Base-by-base conservation (phyloP, 2,888 invertebrate species). In the Acanthococcus lagerstroemiae region DNA sequence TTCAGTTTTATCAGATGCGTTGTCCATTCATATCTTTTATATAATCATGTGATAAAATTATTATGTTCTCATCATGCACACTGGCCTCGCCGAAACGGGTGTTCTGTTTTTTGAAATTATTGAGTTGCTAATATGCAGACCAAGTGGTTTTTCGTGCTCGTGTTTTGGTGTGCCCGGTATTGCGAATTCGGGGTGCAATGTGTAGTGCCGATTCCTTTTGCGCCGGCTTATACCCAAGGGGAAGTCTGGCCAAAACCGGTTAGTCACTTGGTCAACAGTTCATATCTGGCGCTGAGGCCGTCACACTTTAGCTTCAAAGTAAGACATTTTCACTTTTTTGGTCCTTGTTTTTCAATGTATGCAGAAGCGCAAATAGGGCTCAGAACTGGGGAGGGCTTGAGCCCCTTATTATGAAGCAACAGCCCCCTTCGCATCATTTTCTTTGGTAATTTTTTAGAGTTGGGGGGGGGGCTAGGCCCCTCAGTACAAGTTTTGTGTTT, bases 231-330 rank as follows among this genome's bases (percentile, higher is more conserved):
- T 24, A 69, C 65, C 19, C 54, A 79, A 68, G 87, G 87, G 1
- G 80, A 82, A 74, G 80, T 84, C 0, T 87, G 87, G 87, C 88
- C 88, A 0, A 77, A 80, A 72, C 85, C 86, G 0, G 81, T 81
- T 68, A 70, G 76, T 48, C 77, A 78, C 70, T 72, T 74, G 45
- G 72, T 75, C 19, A 73, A 74, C 30, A 71, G 75, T 19, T 74
- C 74, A 4, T 80, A 75, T 74, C 78, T 78, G 70, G 73, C 77
- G 57, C 74, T 82, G 30, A 73, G 79, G 65, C 79, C 81, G 1
- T 72, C 76, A 4, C 72, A 73, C 65, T 83, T 85, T 72, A 72
- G 76, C 66, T 76, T 83, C 69, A 73, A 75, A 72, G 82, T 81
- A 75, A 76, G 77, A 15, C 15, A 37, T n/a, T n/a, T n/a, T n/a